phyloP scores from a whole-genome alignment of 1,140 invertebrate genomes.

The Cydia amplana region DNA sequence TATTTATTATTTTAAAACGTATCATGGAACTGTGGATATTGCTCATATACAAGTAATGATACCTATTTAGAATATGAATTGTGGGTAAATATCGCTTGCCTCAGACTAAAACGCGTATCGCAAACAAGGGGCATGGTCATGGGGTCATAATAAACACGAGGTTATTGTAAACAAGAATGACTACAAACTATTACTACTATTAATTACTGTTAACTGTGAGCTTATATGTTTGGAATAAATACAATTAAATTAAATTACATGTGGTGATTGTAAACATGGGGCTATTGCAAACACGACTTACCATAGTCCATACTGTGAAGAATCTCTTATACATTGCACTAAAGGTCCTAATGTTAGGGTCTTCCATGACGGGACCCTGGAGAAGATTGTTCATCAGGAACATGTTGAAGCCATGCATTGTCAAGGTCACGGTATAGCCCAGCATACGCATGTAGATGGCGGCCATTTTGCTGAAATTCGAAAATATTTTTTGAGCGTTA shows the following conservation, averaged over 20 bases:
- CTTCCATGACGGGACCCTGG: constrained; percentile 40
- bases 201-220: no score
- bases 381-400: constrained; percentile 38
- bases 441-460: constrained; percentile 39
- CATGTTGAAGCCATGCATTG: constrained; percentile 43
- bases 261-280: neutral
- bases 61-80: no score
- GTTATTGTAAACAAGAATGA: no score
- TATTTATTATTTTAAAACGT: no score
- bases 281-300: constrained; percentile 36
- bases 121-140: neutral
- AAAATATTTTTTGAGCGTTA: no score
- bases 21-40: no score
- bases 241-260: no score
- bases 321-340: constrained; percentile 43
- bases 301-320: constrained; percentile 59
- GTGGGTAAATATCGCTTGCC: no score
- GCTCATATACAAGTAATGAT: no score
- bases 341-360: constrained; percentile 40
- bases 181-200: no score
- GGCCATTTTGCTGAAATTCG: constrained; percentile 17
- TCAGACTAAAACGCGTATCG: neutral
- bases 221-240: no score
- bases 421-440: constrained; percentile 39
- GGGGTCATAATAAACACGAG: neutral